Evolutionary conservation across 23 tunicate species (phyloP).

Genomic region (Aplidium turbinatum): DNA sequence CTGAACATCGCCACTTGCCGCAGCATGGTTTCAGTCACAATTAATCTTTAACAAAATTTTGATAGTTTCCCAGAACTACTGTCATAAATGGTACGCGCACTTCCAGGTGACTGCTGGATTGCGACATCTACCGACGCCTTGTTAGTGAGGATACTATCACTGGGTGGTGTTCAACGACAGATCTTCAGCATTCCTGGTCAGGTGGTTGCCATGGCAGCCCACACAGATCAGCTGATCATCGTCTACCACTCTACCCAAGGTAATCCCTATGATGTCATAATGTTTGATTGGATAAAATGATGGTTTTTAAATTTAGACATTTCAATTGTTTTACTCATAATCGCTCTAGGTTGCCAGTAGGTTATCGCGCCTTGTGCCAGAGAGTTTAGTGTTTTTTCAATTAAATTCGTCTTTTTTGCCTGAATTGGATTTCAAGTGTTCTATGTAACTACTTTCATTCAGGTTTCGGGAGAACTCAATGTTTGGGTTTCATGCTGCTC

Average conservation of each 20-base stretch:
- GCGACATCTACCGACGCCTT: constrained; percentile 80
- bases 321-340: not conserved
- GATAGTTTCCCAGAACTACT: too few species aligned
- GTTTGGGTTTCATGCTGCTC: constrained; percentile 76
- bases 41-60: too few species aligned
- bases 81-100: too few species aligned
- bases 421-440: too few species aligned
- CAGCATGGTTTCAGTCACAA: too few species aligned
- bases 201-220: constrained; percentile 89
- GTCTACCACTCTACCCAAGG: constrained; percentile 88
- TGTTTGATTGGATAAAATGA: not conserved
- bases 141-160: constrained; percentile 71
- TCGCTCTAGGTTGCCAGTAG: too few species aligned
- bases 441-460: not conserved
- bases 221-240: constrained; percentile 79
- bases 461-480: constrained; percentile 80
- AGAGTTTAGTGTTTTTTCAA: too few species aligned
- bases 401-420: too few species aligned
- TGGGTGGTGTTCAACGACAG: constrained; percentile 85
- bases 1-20: too few species aligned
- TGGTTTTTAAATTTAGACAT: constrained; percentile 3
- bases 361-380: too few species aligned
- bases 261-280: not conserved
- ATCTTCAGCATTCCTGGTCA: constrained; percentile 86
- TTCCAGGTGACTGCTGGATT: constrained; percentile 78